Base-by-base conservation (phyloP, 2,888 invertebrate genomes). In the Conus canariensis region DNA sequence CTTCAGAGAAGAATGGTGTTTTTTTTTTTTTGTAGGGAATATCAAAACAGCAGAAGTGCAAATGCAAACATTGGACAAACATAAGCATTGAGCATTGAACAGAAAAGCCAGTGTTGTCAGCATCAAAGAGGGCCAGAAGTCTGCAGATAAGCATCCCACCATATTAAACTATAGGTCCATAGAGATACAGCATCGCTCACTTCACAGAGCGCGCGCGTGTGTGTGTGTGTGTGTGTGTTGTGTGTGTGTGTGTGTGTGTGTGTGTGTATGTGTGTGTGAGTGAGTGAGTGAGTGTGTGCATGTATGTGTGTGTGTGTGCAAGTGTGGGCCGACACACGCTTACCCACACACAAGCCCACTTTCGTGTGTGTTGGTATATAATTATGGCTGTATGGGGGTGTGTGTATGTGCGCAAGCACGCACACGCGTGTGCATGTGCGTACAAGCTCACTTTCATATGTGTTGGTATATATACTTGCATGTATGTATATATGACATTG, bases 351-450 rank as follows among this genome's bases (percentile, higher is more conserved):
- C 12, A 64, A 64, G 16, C 60, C 60, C 10, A 14, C 10, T 64
- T 64, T 64, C 60, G 10, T 64, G 60, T 16, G 16, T 64, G 12
- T 64, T 6, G 60, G 12, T 16, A 64, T 64, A 45, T 45, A 45
- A 1, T 45, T 45, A 45, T 4, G 45, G 16, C 56, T 67, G 45
- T 64, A 19, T 70, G 30, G 1, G 45, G 1, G 45, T 45, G 45
- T 45, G 87, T 88, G 87, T 74, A 77, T 88, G 74, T 56, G 74
- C 74, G 87, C 45, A 58, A 74, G 87, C 30, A 45, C 14, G 86
- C 22, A 45, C 16, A 64, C 1, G 64, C 22, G n/a, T 83, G 80
- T 80, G 30, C 12, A 64, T 74, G 87, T 56, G 58, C 70, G 87
- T 67, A 10, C 74, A 74, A 30, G 70, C 25, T 14, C 16, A 45